Percentiles rank a stretch among this genome's conserved stretches.
Evolutionary conservation across 2,888 invertebrate genomes (phyloP).

Genomic region (Chrysotoxum bicinctum): DNA sequence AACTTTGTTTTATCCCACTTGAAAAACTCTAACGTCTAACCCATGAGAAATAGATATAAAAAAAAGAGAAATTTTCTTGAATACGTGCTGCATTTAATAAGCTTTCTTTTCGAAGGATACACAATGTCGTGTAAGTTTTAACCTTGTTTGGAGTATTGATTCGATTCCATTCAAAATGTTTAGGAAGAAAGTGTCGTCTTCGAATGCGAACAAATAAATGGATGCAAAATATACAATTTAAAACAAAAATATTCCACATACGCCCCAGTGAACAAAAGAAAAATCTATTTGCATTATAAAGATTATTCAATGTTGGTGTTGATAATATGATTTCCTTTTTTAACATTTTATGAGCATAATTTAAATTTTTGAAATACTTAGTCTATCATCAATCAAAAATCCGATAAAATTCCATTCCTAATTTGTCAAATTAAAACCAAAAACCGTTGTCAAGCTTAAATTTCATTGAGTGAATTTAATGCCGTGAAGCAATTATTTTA

Average conservation of each 20-base stretch:
- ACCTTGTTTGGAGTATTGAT: conserved; percentile 12
- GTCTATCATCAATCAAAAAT: background rate
- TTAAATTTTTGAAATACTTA: background rate
- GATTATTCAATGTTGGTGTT: background rate
- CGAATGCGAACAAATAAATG: background rate
- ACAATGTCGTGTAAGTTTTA: background rate
- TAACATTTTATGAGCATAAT: background rate
- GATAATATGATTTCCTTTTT: background rate
- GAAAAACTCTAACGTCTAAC: background rate
- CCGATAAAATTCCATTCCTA: background rate
- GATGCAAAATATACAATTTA: background rate
- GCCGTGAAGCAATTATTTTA: conserved; percentile 9
- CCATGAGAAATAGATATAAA: conserved; percentile 1
- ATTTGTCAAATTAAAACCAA: background rate
- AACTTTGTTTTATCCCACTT: conserved; percentile 20
- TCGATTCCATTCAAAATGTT: background rate
- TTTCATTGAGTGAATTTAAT: conserved; percentile 5
- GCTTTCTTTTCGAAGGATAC: background rate
- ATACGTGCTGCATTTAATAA: conserved; percentile 26
- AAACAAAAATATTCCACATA: conserved; percentile 7
- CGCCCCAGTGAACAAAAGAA: background rate
- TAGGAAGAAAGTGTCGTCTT: background rate
- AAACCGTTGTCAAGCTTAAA: background rate
- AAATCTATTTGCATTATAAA: background rate
- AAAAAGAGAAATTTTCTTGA: conserved; percentile 11